Conservation (phyloP, 2,797 vertebrate species). For the Gorsachius magnificus region DNA sequence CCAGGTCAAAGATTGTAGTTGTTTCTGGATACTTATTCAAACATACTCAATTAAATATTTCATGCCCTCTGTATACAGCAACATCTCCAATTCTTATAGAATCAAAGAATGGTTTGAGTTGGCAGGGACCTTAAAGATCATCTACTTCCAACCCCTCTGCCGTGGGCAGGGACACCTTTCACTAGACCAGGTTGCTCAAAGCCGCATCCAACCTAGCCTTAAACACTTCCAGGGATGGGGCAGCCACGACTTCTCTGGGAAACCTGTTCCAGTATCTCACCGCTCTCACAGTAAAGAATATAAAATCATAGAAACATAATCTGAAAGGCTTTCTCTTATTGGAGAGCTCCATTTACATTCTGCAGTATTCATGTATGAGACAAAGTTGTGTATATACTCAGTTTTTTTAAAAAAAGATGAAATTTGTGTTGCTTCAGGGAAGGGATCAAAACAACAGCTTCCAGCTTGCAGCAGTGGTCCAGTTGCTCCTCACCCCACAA, state of each 20-base stretch:
- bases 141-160: neutral
- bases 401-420: fast-evolving
- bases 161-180: neutral
- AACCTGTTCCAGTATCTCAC: neutral
- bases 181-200: neutral
- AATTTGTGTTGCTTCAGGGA: neutral
- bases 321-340: neutral
- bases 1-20: neutral
- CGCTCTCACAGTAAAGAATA: neutral
- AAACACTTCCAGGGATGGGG: neutral
- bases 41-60: neutral
- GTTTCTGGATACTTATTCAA: neutral
- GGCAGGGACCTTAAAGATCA: neutral
- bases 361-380: too few species aligned
- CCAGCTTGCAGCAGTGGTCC: neutral
- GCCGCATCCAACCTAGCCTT: neutral
- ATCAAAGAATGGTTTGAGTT: neutral
- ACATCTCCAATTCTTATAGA: neutral
- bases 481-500: neutral
- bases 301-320: too few species aligned
- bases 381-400: neutral
- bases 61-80: neutral
- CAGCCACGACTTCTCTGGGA: neutral
- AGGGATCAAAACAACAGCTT: neutral
- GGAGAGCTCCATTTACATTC: neutral